Percentiles rank a stretch among this genome's conserved stretches.
Conservation (phyloP, 2,888 invertebrate species). For the Drosophila cognata region DNA sequence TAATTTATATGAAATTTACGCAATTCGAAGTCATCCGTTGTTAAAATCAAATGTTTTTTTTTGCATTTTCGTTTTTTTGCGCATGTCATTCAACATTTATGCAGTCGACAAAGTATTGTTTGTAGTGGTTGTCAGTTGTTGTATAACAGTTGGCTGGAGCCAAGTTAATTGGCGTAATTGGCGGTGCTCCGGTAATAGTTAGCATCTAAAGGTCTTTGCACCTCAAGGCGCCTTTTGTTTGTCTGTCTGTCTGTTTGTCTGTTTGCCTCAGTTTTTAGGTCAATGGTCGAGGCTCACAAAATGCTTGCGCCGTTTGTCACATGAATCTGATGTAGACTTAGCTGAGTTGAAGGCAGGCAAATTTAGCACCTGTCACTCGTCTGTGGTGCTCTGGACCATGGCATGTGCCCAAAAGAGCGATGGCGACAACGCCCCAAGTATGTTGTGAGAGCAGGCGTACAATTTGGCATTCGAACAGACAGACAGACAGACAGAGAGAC, state of each 20-base stretch:
- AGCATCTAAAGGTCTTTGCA: conserved; percentile 45
- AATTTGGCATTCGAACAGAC: conserved; percentile 11
- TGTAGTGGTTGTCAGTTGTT: conserved; percentile 24
- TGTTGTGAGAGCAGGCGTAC: conserved; percentile 55
- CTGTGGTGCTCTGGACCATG: conserved; percentile 55
- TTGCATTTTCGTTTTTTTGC: conserved; percentile 14
- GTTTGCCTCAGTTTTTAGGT: conserved; percentile 60
- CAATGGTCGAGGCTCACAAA: conserved; percentile 65
- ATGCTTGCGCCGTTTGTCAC: conserved; percentile 57
- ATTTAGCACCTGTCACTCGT: conserved; percentile 73
- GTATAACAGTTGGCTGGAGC: conserved; percentile 42
- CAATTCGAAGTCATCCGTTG: conserved; percentile 7
- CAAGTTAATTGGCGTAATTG: conserved; percentile 64
- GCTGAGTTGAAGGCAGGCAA: conserved; percentile 59
- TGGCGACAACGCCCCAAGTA: conserved; percentile 58
- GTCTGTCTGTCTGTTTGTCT: conserved; percentile 31
- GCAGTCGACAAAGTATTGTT: conserved; percentile 41
- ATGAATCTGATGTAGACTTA: conserved; percentile 8
- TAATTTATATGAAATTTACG: conserved; percentile 1
- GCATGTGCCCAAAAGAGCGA: conserved; percentile 49
- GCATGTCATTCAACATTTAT: conserved; percentile 67
- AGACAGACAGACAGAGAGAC: conserved; percentile 2
- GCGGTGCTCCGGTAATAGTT: conserved; percentile 46
- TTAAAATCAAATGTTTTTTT: conserved; percentile 24
- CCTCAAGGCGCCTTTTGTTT: conserved; percentile 46